Percentiles rank a stretch among this genome's conserved stretches.
Evolutionary conservation across 2,888 invertebrate genomes (phyloP).

Genomic region (Candidula unifasciata): DNA sequence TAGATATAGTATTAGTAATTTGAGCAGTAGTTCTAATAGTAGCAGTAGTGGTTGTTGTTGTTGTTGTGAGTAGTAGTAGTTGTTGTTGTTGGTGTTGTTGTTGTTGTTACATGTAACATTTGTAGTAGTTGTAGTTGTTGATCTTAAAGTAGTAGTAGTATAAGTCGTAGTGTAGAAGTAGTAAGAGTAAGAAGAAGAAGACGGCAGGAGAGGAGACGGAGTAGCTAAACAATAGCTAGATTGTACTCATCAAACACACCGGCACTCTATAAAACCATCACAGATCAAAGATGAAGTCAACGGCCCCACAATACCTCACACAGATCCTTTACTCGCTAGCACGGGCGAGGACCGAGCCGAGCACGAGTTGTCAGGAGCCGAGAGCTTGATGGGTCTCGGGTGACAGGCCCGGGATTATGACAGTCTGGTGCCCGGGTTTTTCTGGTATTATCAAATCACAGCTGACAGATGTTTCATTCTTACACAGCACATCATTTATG

Average conservation of each 20-base stretch:
- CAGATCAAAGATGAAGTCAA: too few species aligned
- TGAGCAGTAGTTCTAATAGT: neutral
- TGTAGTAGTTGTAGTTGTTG: too few species aligned
- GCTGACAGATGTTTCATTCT: conserved; percentile 6
- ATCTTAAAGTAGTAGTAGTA: too few species aligned
- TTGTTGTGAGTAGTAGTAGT: too few species aligned
- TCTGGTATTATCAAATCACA: conserved; percentile 1
- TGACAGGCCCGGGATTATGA: neutral
- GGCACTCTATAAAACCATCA: neutral
- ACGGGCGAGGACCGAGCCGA: neutral
- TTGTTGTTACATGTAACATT: too few species aligned
- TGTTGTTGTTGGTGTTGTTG: too few species aligned
- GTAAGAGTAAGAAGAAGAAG: too few species aligned
- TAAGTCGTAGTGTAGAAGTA: too few species aligned
- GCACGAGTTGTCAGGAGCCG: conserved; percentile 11
- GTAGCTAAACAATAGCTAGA: too few species aligned
- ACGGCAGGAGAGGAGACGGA: too few species aligned
- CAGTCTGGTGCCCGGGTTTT: neutral
- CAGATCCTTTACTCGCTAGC: neutral
- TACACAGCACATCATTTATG: neutral
- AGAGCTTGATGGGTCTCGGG: neutral
- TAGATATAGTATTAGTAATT: neutral
- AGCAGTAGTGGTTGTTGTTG: too few species aligned
- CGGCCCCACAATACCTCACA: neutral
- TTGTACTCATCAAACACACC: too few species aligned